phyloP scores from a whole-genome alignment of 2,797 vertebrate genomes.

The Coregonus suidteri region DNA sequence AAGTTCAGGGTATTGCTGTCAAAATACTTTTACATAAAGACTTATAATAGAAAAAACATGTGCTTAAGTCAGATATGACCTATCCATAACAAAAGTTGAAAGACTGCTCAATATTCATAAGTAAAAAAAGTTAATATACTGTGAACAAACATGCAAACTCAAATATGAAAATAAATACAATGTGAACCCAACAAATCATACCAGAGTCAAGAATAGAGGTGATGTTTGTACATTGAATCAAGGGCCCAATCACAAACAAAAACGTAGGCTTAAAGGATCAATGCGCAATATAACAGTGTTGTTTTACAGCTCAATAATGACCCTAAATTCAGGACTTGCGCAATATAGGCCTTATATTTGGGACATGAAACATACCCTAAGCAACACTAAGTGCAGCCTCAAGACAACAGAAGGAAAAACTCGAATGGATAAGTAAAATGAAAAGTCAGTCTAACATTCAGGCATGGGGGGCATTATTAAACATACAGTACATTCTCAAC shows the following conservation, averaged over 20 bases:
- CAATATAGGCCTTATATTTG: background rate
- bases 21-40: background rate
- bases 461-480: background rate
- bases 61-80: background rate
- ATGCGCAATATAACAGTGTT: background rate
- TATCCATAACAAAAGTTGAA: background rate
- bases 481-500: background rate
- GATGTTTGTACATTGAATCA: background rate
- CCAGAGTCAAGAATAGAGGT: background rate
- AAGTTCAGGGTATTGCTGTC: background rate
- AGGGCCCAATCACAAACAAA: background rate
- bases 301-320: background rate
- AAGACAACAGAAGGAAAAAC: background rate
- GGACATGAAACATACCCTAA: background rate
- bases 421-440: background rate
- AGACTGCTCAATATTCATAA: background rate
- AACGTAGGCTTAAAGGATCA: background rate
- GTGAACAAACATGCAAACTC: background rate
- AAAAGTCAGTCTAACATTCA: background rate
- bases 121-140: background rate
- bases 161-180: background rate
- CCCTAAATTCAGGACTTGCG: background rate
- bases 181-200: background rate
- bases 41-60: background rate
- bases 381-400: conserved; percentile 5